Percentiles rank a stretch among this genome's conserved stretches.
These are phyloP conservation scores for Atta colombica DNA, from an alignment of 1,140 invertebrate genomes.

Conservation along the genomic window DNA sequence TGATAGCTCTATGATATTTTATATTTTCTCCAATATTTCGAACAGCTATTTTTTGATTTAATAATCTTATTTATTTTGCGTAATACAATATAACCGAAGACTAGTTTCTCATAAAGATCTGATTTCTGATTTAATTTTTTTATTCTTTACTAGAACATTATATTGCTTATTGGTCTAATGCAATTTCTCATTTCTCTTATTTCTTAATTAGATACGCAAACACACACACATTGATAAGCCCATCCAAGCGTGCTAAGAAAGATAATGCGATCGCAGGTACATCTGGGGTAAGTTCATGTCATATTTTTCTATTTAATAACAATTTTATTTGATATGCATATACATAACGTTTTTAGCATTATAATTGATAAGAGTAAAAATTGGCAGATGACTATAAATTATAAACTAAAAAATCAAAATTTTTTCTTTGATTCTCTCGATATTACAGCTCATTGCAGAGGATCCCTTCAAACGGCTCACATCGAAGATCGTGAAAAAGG, in stretches of 20 bases:
- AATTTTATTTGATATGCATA: neutral
- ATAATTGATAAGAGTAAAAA: slow-evolving; percentile 13
- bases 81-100: no score
- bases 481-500: slow-evolving; percentile 89
- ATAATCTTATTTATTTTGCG: neutral
- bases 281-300: slow-evolving; percentile 79
- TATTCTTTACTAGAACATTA: neutral
- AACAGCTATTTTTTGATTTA: neutral
- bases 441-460: slow-evolving; percentile 86
- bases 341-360: neutral
- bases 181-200: slow-evolving; percentile 52
- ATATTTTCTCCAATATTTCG: neutral
- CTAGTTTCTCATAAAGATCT: neutral
- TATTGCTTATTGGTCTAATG: neutral
- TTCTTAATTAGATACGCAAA: slow-evolving; percentile 88
- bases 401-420: neutral
- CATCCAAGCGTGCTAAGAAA: slow-evolving; percentile 91
- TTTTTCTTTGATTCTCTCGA: slow-evolving; percentile 33
- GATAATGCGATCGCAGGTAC: slow-evolving; percentile 87
- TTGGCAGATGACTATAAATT: neutral
- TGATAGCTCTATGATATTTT: no score
- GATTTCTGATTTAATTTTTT: neutral
- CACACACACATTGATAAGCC: slow-evolving; percentile 91
- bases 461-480: slow-evolving; percentile 89
- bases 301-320: slow-evolving; percentile 1